Percentiles rank a stretch among this genome's conserved stretches.
Conservation (phyloP, 2,797 vertebrate species). For the Streptopelia turtur region DNA sequence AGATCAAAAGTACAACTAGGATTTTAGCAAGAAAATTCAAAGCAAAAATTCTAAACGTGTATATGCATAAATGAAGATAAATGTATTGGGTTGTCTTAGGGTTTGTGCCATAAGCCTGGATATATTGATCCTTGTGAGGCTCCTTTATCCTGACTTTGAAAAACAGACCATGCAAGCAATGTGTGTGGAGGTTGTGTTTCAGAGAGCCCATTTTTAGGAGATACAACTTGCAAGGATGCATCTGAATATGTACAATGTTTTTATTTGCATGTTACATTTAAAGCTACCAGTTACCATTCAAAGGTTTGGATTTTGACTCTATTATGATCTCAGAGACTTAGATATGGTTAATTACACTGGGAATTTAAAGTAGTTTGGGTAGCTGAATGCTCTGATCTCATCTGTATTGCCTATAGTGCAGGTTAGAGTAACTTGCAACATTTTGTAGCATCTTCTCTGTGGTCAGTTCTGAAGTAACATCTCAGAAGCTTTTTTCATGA, state of each 20-base stretch:
- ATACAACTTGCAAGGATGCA: neutral
- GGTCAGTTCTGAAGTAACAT: neutral
- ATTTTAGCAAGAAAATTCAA: slow-evolving; percentile 55
- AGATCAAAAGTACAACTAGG: slow-evolving; percentile 10
- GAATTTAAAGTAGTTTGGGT: neutral
- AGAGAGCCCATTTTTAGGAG: neutral
- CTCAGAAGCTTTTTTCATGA: neutral
- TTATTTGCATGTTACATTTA: neutral
- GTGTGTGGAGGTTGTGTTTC: neutral
- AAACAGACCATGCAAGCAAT: neutral
- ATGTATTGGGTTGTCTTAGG: neutral
- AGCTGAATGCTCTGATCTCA: neutral
- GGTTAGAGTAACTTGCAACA: neutral
- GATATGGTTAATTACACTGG: neutral
- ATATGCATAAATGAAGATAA: slow-evolving; percentile 35
- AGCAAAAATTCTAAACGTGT: slow-evolving; percentile 31
- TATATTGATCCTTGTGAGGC: slow-evolving; percentile 6
- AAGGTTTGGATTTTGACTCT: neutral
- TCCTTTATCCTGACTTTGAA: slow-evolving; percentile 7
- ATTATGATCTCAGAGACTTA: neutral
- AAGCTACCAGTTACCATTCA: neutral
- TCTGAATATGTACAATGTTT: neutral
- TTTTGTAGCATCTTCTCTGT: neutral
- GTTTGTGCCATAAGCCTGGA: neutral
- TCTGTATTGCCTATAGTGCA: neutral